Evolutionary conservation across 2,113 vertebrate species (phyloP).

Genomic region (Diadophis punctatus): DNA sequence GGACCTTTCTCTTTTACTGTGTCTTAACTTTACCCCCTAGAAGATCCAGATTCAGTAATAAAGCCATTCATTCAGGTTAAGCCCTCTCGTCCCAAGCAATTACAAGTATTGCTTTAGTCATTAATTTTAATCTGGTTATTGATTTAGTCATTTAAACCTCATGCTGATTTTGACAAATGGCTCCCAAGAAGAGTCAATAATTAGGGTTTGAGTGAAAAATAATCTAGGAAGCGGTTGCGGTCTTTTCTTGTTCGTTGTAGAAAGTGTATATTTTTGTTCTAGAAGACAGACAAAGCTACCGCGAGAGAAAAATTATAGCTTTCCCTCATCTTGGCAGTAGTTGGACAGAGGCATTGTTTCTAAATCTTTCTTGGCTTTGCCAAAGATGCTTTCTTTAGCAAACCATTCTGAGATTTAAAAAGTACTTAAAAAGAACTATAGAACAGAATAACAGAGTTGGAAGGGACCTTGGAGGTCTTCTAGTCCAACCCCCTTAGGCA

Average conservation of each 20-base stretch:
- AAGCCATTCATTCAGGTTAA: background rate
- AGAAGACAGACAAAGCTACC: background rate
- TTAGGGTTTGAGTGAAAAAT: background rate
- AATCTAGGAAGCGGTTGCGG: background rate
- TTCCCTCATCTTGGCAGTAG: background rate
- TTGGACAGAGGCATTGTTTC: background rate
- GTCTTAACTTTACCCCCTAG: background rate
- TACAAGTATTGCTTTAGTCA: background rate
- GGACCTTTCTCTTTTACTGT: background rate
- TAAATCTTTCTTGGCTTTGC: background rate
- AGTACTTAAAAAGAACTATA: background rate
- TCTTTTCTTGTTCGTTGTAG: background rate
- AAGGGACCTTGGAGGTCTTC: too few relatives aligned
- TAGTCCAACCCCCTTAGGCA: too few relatives aligned
- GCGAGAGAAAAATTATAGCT: background rate
- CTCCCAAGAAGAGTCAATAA: background rate
- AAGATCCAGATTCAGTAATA: background rate
- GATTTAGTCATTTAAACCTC: background rate
- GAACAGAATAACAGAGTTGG: too few relatives aligned
- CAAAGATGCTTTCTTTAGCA: background rate
- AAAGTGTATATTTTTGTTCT: background rate
- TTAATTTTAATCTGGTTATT: background rate
- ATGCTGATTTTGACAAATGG: background rate
- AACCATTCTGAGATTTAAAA: background rate
- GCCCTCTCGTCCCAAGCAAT: background rate